These are phyloP conservation scores for Saiga tatarica DNA, from an alignment of 2,113 vertebrate species.

Conservation along the genomic window DNA sequence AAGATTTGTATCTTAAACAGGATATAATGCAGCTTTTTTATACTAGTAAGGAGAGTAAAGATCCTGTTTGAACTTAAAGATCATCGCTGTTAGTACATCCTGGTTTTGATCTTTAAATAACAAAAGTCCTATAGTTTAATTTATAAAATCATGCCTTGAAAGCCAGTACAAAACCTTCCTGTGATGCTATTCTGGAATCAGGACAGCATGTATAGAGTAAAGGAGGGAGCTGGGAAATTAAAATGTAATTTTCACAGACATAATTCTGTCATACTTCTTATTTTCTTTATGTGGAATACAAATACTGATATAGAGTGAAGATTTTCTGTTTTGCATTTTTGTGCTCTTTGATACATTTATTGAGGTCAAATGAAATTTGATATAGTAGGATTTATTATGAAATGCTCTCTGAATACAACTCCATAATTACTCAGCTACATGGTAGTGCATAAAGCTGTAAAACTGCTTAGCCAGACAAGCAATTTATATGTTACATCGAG, in stretches of 20 bases:
- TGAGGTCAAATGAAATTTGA: constrained; percentile 81
- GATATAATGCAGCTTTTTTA: constrained; percentile 57
- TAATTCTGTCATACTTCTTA: constrained; percentile 54
- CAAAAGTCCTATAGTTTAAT: constrained; percentile 42
- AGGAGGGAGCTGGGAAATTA: constrained; percentile 66
- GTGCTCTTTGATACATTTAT: constrained; percentile 77
- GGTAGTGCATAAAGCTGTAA: constrained; percentile 80
- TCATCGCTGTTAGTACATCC: constrained; percentile 49
- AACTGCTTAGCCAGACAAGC: constrained; percentile 77
- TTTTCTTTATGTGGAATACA: constrained; percentile 64
- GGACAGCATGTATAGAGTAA: not conserved
- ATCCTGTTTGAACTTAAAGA: constrained; percentile 33
- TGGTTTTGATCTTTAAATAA: constrained; percentile 72
- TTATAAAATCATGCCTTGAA: constrained; percentile 31
- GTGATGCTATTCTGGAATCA: constrained; percentile 26
- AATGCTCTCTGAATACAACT: constrained; percentile 77
- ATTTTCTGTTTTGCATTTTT: constrained; percentile 72
- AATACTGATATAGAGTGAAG: constrained; percentile 66
- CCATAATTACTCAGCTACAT: constrained; percentile 78
- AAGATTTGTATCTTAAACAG: constrained; percentile 73
- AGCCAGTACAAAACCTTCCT: constrained; percentile 49
- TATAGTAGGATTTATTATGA: constrained; percentile 80
- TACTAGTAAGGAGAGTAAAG: constrained; percentile 19
- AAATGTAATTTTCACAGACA: constrained; percentile 62
- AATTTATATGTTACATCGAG: constrained; percentile 80